A percentile compares a stretch with the other conserved stretches of the same genome.
Conservation (phyloP, 30 jellyfish, hydroid and myxozoan genomes). For the Phacellophora camtschatica region DNA sequence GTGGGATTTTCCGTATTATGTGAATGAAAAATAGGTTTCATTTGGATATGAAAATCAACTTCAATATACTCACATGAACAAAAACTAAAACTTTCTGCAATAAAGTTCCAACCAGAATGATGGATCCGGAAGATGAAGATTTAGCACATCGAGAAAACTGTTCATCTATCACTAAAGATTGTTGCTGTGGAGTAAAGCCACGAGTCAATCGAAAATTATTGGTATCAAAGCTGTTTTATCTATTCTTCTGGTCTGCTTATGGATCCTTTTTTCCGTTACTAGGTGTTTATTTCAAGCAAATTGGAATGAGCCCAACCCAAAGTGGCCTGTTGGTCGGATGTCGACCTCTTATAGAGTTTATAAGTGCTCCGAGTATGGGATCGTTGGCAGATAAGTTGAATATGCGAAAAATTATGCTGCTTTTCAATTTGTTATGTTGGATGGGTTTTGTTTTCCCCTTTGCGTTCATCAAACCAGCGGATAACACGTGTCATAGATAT, state of each 20-base stretch:
- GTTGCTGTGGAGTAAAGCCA: conserved; percentile 57
- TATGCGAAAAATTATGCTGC: conserved; percentile 81
- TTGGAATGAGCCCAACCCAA: conserved; percentile 99
- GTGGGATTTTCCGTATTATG: too few species aligned
- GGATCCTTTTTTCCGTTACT: conserved; percentile 98
- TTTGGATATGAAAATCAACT: too few species aligned
- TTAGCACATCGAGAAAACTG: conserved; percentile 50
- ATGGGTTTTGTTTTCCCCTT: conserved; percentile 94
- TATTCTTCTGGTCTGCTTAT: conserved; percentile 97
- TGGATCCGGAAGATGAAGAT: conserved; percentile 68
- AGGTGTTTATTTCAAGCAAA: conserved; percentile 98
- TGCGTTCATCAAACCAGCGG: conserved; percentile 98
- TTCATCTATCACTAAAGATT: neutral
- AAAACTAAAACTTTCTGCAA: too few species aligned
- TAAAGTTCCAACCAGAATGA: too few species aligned
- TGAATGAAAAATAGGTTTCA: too few species aligned
- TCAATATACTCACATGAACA: too few species aligned
- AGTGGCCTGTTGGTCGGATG: conserved; percentile 98
- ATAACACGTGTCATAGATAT: conserved; percentile 96
- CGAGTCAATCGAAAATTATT: conserved; percentile 73
- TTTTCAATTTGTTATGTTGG: conserved; percentile 87
- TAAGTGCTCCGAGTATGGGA: conserved; percentile 98
- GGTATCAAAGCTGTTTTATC: conserved; percentile 76
- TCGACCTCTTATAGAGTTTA: conserved; percentile 94
- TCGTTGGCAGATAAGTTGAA: conserved; percentile 96